Base-by-base conservation (phyloP, 2,797 vertebrate genomes). In the Enteromius fasciolatus region DNA sequence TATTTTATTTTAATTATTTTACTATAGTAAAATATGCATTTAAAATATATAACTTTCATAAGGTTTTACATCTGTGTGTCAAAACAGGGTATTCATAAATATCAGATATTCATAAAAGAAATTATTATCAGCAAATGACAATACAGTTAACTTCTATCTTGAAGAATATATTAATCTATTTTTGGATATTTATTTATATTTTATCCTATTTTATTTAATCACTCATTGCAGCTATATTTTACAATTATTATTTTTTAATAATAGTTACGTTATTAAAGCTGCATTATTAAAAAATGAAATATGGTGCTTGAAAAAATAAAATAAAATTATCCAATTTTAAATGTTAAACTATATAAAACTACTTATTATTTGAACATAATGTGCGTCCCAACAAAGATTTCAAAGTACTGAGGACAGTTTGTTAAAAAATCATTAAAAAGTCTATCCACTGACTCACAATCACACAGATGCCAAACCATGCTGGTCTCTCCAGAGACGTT, bases 391-490 rank as follows among this genome's bases (percentile, higher is more conserved):
- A 31, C 15, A 81, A 63, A 74, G 20, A 41, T 31, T 69, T 80
- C 41, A 61, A 20, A 5, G 48, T 68, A 46, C 14, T 17, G 11
- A 12, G n/a, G 44, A 14, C 59, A 48, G 25, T 31, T 33, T 64
- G 41, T 59, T 75, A 75, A 75, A 75, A 54, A 57, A 59, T 75
- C 17, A 64, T 64, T 64, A 44, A 61, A 28, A 61, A 28, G 5
- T 31, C 57, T 46, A 48, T 77, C 39, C 41, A 63, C 76, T 77
- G 76, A 77, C 39, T 46, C 86, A 82, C 57, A 77, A 57, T 83
- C 63, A 57, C 20, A 75, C 59, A 23, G 61, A 52, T 25, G 17
- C 50, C 48, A 78, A 82, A 81, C 25, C 64, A 20, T 44, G 44
- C 44, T 17, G 23, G 20, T 50, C 52, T 59, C 50, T 79, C 70